A percentile compares a stretch with the other conserved stretches of the same genome.
Conservation (phyloP, 2,888 invertebrate genomes). For the Watsonalla cultraria region DNA sequence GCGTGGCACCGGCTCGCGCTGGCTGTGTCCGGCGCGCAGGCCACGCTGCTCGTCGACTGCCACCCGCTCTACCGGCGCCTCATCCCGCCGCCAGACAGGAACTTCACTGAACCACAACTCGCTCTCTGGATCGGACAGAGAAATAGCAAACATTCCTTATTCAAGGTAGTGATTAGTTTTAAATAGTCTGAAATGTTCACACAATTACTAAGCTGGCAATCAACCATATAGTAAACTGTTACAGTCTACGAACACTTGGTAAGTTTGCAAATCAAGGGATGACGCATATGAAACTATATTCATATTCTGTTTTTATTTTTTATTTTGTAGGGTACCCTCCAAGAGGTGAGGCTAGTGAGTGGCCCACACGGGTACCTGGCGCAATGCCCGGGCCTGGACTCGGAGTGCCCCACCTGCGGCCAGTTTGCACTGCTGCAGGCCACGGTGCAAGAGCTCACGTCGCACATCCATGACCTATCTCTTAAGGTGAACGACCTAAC, state of each 20-base stretch:
- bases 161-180: conserved; percentile 81
- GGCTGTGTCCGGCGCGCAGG: conserved; percentile 89
- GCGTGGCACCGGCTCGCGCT: conserved; percentile 93
- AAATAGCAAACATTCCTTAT: conserved; percentile 89
- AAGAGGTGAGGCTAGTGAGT: conserved; percentile 91
- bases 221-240: no score
- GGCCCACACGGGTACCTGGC: conserved; percentile 91
- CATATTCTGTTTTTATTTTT: neutral
- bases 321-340: conserved; percentile 86
- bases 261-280: neutral
- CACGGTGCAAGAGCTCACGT: conserved; percentile 88
- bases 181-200: no score
- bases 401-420: conserved; percentile 93
- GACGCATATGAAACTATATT: neutral
- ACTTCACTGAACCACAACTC: conserved; percentile 85
- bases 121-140: conserved; percentile 93
- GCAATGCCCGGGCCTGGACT: conserved; percentile 91
- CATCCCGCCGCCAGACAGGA: conserved; percentile 87
- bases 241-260: no score
- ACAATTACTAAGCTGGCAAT: conserved; percentile 9
- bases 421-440: conserved; percentile 91
- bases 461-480: conserved; percentile 89
- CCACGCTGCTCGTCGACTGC: conserved; percentile 92
- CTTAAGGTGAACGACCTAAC: conserved; percentile 81
- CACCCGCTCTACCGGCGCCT: conserved; percentile 90